Base-by-base conservation (phyloP, 2,113 vertebrate species). In the Entelurus aequoreus region DNA sequence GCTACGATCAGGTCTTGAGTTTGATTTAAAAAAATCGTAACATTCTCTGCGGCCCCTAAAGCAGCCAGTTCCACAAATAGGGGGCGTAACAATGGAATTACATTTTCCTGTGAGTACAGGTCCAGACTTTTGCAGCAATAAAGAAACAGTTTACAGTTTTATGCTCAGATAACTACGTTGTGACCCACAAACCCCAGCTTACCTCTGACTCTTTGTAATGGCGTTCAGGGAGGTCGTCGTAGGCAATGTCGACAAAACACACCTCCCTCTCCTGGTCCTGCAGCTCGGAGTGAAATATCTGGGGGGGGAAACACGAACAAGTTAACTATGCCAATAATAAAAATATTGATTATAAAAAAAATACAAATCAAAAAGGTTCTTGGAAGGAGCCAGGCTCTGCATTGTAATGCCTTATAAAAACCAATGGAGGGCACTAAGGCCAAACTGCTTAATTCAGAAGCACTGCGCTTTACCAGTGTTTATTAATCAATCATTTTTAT, bases 141-240 rank as follows among this genome's bases (percentile, higher is more conserved):
- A 28, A 28, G 28, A 28, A 28, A 28, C 2, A 28, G 28, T 28
- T 28, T 28, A 28, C 2, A 28, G 28, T 28, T 3, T 40, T 0
- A 40, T 40, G 38, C 8, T 37, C 13, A 54, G 11, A 28, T 28
- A 16, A 54, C 38, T 40, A 8, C 5, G 6, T 1, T 40, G 38
- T 40, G 38, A 44, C 36, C 8, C n/a, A 57, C 57, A 5, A 1
- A 70, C 79, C 61, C 57, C 50, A 9, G 0, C 85, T 74, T 74
- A 99, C 97, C 94, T 99, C 97, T 0, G 95, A 94, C 14, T 98
- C 97, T 80, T 99, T 99, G 81, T 97, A 99, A 84, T 98, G 98
- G 65, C 97, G 94, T 76, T 98, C 97, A 0, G 97, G 94, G 77
- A 99, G 94, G 82, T 98, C 97, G 54, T 99, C 97, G 0, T 94